phyloP scores from a whole-genome alignment of 2,797 vertebrate species.

The Aulostomus chinensis region DNA sequence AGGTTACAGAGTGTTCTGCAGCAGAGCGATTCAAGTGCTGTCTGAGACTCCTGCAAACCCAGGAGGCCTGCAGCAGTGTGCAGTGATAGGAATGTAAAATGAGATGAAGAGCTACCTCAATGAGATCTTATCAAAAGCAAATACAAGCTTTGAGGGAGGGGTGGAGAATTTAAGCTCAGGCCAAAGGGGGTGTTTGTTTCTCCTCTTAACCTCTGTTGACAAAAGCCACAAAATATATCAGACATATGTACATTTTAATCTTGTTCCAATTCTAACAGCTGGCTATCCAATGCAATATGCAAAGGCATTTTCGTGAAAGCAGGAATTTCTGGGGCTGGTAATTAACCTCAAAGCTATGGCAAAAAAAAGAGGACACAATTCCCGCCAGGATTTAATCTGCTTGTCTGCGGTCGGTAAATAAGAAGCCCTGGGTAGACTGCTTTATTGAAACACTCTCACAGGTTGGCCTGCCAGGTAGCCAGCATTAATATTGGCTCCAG shows the following conservation, averaged over 20 bases:
- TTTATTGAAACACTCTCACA: constrained; percentile 72
- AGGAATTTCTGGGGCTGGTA: constrained; percentile 26
- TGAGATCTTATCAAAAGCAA: constrained; percentile 60
- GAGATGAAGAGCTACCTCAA: constrained; percentile 52
- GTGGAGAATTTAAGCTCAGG: neutral
- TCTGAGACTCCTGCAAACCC: constrained; percentile 37
- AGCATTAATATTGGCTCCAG: constrained; percentile 71
- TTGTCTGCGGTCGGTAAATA: constrained; percentile 73
- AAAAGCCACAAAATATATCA: constrained; percentile 33
- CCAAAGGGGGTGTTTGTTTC: constrained; percentile 2
- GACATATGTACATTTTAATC: constrained; percentile 9
- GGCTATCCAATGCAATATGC: constrained; percentile 15
- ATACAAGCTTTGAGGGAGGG: constrained; percentile 26
- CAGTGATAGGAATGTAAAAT: constrained; percentile 66
- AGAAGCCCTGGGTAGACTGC: constrained; percentile 64
- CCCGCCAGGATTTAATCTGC: constrained; percentile 67
- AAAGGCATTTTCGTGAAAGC: no score
- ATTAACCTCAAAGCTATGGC: constrained; percentile 67
- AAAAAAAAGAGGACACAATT: constrained; percentile 53
- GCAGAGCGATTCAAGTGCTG: constrained; percentile 42
- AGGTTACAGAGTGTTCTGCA: constrained; percentile 40
- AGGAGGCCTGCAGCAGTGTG: constrained; percentile 54
- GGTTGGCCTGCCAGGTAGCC: constrained; percentile 68
- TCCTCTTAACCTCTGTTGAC: constrained; percentile 35
- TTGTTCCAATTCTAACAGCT: constrained; percentile 22